These are phyloP conservation scores for Picus viridis DNA, from an alignment of 2,797 vertebrate genomes.

Conservation along the genomic window DNA sequence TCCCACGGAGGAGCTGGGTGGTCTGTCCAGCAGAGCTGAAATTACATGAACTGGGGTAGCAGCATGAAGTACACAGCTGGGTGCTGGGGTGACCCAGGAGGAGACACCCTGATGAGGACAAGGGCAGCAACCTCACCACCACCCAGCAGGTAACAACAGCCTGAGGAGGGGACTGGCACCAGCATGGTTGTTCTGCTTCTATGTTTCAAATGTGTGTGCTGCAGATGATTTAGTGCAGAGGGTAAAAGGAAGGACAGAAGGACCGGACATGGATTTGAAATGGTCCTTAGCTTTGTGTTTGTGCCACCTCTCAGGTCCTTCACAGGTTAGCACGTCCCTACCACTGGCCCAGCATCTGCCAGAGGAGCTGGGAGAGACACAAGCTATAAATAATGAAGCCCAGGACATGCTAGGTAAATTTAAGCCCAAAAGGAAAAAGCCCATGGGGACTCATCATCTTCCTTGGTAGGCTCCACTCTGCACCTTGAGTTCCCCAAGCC, in stretches of 20 bases:
- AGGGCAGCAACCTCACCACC: neutral
- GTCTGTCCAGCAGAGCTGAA: accelerated
- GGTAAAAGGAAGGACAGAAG: neutral
- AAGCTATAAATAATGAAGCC: neutral
- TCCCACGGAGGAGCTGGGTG: neutral
- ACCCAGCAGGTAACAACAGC: neutral
- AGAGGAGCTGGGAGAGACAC: neutral
- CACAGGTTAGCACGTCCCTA: neutral
- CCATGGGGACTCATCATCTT: neutral
- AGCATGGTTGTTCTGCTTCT: neutral
- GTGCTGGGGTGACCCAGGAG: neutral
- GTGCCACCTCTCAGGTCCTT: neutral
- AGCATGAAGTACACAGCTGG: neutral
- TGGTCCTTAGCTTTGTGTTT: neutral
- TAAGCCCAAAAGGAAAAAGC: neutral
- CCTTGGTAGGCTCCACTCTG: neutral
- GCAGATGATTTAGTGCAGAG: neutral
- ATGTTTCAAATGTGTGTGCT: neutral
- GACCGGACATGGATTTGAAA: neutral
- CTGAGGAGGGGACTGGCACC: neutral
- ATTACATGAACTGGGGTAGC: accelerated
- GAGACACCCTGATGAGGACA: neutral
- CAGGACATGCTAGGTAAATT: neutral
- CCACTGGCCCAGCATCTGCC: neutral
- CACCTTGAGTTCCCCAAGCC: neutral